Conservation (phyloP, 2,888 invertebrate species). For the Ophioninae sp. region DNA sequence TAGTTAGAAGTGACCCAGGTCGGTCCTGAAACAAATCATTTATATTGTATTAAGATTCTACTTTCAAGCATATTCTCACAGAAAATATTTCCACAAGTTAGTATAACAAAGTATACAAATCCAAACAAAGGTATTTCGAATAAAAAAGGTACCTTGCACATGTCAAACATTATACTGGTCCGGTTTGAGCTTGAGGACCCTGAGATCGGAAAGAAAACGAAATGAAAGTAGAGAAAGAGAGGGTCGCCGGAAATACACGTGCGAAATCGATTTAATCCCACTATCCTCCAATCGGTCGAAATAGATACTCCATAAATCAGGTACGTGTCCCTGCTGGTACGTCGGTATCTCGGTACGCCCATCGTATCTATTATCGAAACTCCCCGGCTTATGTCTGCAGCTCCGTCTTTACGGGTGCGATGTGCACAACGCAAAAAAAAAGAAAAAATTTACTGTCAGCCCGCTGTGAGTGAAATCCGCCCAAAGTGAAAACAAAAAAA, state of each 20-base stretch:
- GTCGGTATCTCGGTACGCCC: conserved; percentile 3
- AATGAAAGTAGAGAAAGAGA: conserved; percentile 13
- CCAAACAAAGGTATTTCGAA: too few species aligned
- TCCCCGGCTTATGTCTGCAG: background rate
- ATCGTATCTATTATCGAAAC: background rate
- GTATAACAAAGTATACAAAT: too few species aligned
- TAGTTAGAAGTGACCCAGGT: too few species aligned
- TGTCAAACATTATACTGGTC: conserved; percentile 42
- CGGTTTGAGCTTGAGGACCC: conserved; percentile 40
- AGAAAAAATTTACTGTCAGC: background rate
- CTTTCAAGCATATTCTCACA: too few species aligned
- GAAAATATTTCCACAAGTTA: too few species aligned
- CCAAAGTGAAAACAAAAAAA: background rate
- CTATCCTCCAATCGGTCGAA: conserved; percentile 48
- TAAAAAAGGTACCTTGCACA: conserved; percentile 20
- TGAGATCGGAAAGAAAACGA: conserved; percentile 7
- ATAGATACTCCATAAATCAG: conserved; percentile 57
- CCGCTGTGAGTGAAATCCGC: background rate
- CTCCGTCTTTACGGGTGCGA: background rate
- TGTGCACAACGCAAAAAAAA: conserved; percentile 2
- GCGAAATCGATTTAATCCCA: conserved; percentile 60
- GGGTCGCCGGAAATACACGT: conserved; percentile 45
- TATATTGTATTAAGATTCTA: too few species aligned
- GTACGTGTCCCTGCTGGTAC: conserved; percentile 47
- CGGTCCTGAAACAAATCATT: too few species aligned